A percentile compares a stretch with the other conserved stretches of the same genome.
These are phyloP conservation scores for Drosophila quinaria DNA, from an alignment of 2,888 invertebrate species.

Conservation along the genomic window DNA sequence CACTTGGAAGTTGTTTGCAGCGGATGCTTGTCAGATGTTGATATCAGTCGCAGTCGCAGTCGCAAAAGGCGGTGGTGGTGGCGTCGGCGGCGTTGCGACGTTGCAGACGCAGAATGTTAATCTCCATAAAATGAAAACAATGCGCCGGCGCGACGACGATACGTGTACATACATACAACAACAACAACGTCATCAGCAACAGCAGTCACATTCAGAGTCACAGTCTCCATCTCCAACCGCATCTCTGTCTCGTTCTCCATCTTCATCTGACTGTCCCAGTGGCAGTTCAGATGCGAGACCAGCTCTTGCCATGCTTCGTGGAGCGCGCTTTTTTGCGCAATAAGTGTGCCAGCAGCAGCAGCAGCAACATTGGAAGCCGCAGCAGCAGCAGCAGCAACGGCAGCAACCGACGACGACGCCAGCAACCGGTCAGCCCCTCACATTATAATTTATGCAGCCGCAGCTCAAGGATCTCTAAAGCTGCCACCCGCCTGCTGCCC, in stretches of 20 bases:
- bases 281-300: slow-evolving; percentile 47
- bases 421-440: slow-evolving; percentile 74
- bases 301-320: slow-evolving; percentile 75
- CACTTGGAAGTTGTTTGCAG: slow-evolving; percentile 63
- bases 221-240: neutral
- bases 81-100: slow-evolving; percentile 34
- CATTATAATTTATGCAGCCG: slow-evolving; percentile 77
- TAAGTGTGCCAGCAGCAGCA: slow-evolving; percentile 73
- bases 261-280: slow-evolving; percentile 33
- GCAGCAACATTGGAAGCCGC: slow-evolving; percentile 3
- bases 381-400: slow-evolving; percentile 30
- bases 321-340: slow-evolving; percentile 80
- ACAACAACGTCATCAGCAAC: neutral
- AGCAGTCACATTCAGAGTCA: neutral
- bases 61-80: slow-evolving; percentile 14
- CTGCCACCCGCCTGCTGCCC: slow-evolving; percentile 4
- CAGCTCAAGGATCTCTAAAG: slow-evolving; percentile 73
- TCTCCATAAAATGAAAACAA: slow-evolving; percentile 81
- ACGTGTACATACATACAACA: neutral
- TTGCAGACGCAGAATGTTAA: slow-evolving; percentile 74
- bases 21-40: slow-evolving; percentile 76
- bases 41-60: slow-evolving; percentile 49
- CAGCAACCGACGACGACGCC: slow-evolving; percentile 39
- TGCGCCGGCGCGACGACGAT: slow-evolving; percentile 72
- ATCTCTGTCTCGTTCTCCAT: neutral